Evolutionary conservation across 2,797 vertebrate species (phyloP).

Genomic region (Muraenolepis orangiensis): DNA sequence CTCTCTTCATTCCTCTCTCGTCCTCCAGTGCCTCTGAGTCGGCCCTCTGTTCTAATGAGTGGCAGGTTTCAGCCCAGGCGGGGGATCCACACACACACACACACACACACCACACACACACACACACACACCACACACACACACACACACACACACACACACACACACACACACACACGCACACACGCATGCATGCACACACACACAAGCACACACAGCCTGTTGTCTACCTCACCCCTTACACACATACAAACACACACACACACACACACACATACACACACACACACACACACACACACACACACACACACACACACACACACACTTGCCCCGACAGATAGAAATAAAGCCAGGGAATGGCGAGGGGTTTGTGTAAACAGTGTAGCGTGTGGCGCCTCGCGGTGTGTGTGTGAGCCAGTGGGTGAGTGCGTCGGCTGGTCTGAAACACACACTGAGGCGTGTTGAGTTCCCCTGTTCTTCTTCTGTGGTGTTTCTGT

Average conservation of each 20-base stretch:
- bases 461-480: no score
- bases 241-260: constrained; percentile 24
- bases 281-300: constrained; percentile 15
- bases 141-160: constrained; percentile 17
- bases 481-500: no score
- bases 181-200: constrained; percentile 18
- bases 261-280: constrained; percentile 10
- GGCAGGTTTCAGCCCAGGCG: constrained; percentile 58
- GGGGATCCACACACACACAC: constrained; percentile 23
- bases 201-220: constrained; percentile 13
- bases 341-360: constrained; percentile 61
- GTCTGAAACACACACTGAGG: no score
- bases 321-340: constrained; percentile 65
- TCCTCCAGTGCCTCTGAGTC: constrained; percentile 48
- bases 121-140: constrained; percentile 16
- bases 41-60: constrained; percentile 72
- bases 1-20: constrained; percentile 55
- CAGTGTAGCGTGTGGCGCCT: constrained; percentile 43
- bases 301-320: constrained; percentile 15
- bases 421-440: neutral
- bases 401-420: constrained; percentile 23
- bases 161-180: constrained; percentile 15
- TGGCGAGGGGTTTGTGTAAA: constrained; percentile 55
- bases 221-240: no score
- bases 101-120: constrained; percentile 1